Evolutionary conservation across 2,888 invertebrate species (phyloP).

Genomic region (Sphaerophoria taeniata): DNA sequence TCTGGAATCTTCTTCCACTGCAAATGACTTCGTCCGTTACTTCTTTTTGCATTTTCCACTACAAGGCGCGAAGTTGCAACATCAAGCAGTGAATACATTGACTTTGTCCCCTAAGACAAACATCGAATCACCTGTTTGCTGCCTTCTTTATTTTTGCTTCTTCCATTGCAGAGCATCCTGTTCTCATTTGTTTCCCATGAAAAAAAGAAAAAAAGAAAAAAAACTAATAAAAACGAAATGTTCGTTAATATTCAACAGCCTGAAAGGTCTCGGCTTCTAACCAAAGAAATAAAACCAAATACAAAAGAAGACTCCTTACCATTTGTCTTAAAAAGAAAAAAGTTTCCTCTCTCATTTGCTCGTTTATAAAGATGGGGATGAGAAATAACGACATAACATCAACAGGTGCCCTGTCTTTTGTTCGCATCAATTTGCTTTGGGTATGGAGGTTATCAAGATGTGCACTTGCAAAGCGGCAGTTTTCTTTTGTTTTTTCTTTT

Average conservation of each 20-base stretch:
- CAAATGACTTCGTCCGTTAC: too few species aligned
- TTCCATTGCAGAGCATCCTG: too few species aligned
- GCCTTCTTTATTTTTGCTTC: too few species aligned
- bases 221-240: neutral
- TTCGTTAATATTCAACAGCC: neutral
- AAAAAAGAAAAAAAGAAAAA: too few species aligned
- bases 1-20: too few species aligned
- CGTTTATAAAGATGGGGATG: neutral
- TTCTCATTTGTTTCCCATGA: too few species aligned
- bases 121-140: too few species aligned
- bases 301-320: slow-evolving; percentile 2
- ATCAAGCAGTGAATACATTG: too few species aligned
- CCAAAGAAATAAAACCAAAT: neutral
- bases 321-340: slow-evolving; percentile 6
- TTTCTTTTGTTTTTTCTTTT: neutral
- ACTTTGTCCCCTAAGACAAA: too few species aligned
- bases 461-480: slow-evolving; percentile 2
- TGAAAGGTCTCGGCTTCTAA: neutral
- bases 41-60: too few species aligned
- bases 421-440: slow-evolving; percentile 9
- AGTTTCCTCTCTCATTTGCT: neutral
- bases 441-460: neutral
- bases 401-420: slow-evolving; percentile 32
- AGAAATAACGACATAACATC: neutral
- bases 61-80: too few species aligned